A percentile compares a stretch with the other conserved stretches of the same genome.
phyloP scores from a whole-genome alignment of 1,140 invertebrate genomes.

The Drosophila pseudoananassae region DNA sequence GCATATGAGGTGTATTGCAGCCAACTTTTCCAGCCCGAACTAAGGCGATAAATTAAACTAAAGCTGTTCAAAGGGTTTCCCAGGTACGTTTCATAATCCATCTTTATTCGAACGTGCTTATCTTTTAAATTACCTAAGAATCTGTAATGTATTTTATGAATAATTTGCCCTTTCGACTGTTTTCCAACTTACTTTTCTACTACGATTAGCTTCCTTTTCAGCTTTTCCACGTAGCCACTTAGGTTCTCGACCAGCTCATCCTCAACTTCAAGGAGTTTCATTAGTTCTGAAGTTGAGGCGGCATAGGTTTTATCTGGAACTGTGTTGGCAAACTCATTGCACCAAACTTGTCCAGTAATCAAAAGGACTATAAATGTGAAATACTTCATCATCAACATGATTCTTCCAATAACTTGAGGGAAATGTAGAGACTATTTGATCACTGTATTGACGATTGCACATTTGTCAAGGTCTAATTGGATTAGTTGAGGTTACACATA shows the following conservation, averaged over 20 bases:
- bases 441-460: background rate
- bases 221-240: slow-evolving; percentile 4
- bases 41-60: slow-evolving; percentile 27
- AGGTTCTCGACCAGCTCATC: slow-evolving; percentile 26
- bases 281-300: slow-evolving; percentile 16
- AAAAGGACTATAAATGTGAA: background rate
- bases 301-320: background rate
- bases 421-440: background rate
- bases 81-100: slow-evolving; percentile 24
- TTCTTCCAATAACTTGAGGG: background rate
- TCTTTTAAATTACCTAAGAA: slow-evolving; percentile 4
- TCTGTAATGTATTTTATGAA: background rate
- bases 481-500: background rate
- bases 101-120: background rate
- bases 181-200: slow-evolving; percentile 17
- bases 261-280: slow-evolving; percentile 21
- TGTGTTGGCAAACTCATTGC: background rate
- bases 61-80: slow-evolving; percentile 44
- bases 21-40: slow-evolving; percentile 29
- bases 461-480: background rate
- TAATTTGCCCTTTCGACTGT: fast-evolving
- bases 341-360: background rate
- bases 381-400: background rate
- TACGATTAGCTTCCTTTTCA: slow-evolving; percentile 18
- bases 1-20: background rate